A percentile compares a stretch with the other conserved stretches of the same genome.
Conservation (phyloP, 2,797 vertebrate species). For the Borostomias antarcticus region DNA sequence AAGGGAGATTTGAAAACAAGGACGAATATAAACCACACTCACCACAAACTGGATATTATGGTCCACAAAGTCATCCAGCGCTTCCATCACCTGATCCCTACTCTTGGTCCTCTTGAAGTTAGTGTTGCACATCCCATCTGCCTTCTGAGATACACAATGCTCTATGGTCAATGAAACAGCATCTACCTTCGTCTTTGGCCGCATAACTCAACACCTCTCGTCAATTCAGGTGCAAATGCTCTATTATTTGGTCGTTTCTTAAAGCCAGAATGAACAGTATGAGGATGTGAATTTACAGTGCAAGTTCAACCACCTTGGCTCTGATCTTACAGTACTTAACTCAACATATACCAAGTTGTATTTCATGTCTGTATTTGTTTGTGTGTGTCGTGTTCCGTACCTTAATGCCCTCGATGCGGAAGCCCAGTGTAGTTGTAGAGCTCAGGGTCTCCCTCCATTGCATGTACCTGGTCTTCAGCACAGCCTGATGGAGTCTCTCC, state of each 20-base stretch:
- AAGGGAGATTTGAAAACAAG: not conserved
- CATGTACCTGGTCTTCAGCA: constrained; percentile 90
- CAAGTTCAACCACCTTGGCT: not conserved
- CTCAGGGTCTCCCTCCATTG: constrained; percentile 88
- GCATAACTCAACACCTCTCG: not conserved
- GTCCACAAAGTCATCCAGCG: constrained; percentile 73
- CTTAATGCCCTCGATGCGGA: constrained; percentile 87
- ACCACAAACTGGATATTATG: constrained; percentile 66
- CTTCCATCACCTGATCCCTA: constrained; percentile 69
- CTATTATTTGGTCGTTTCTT: too few species aligned
- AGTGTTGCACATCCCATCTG: constrained; percentile 72
- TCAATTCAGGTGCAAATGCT: too few species aligned
- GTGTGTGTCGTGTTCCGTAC: constrained; percentile 54
- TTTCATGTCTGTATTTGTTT: not conserved
- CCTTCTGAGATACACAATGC: too few species aligned
- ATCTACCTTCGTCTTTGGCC: too few species aligned
- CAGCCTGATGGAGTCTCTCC: constrained; percentile 75
- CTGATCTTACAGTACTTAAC: not conserved
- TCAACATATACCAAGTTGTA: not conserved
- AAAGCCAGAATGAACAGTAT: constrained; percentile 6
- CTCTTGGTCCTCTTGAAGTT: constrained; percentile 81
- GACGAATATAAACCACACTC: constrained; percentile 30
- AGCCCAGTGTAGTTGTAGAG: constrained; percentile 84
- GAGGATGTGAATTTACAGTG: not conserved
- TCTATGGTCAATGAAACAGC: too few species aligned